Conservation (phyloP, 2,797 vertebrate genomes). For the Pangasius mekongensis region DNA sequence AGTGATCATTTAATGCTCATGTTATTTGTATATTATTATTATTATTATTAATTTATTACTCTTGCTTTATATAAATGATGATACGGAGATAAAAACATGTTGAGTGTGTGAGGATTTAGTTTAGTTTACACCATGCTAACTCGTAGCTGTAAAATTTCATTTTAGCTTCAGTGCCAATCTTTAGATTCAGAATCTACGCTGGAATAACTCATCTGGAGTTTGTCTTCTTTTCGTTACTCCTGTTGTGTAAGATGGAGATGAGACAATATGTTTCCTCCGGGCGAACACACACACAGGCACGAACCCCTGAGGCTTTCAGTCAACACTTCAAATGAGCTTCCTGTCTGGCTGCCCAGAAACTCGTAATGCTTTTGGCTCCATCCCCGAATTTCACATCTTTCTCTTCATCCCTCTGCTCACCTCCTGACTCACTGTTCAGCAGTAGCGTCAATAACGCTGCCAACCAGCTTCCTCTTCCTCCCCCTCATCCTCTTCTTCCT, state of each 20-base stretch:
- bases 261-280: conserved; percentile 29
- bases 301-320: conserved; percentile 37
- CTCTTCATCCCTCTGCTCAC: neutral
- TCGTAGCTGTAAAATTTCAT: neutral
- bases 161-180: neutral
- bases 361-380: conserved; percentile 55
- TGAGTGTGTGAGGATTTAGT: neutral
- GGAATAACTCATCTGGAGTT: neutral
- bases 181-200: no score
- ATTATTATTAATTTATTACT: neutral
- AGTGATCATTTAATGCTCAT: no score
- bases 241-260: conserved; percentile 24
- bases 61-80: neutral
- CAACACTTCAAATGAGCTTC: conserved; percentile 56
- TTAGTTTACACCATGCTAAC: neutral
- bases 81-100: neutral
- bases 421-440: conserved; percentile 9
- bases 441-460: conserved; percentile 49
- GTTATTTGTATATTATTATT: neutral
- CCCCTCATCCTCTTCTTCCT: neutral
- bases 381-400: conserved; percentile 54
- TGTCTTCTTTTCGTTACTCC: neutral
- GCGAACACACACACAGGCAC: neutral
- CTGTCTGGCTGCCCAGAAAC: conserved; percentile 52
- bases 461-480: conserved; percentile 26